Conservation (phyloP, 2,113 vertebrate species). For the Kryptolebias marmoratus region DNA sequence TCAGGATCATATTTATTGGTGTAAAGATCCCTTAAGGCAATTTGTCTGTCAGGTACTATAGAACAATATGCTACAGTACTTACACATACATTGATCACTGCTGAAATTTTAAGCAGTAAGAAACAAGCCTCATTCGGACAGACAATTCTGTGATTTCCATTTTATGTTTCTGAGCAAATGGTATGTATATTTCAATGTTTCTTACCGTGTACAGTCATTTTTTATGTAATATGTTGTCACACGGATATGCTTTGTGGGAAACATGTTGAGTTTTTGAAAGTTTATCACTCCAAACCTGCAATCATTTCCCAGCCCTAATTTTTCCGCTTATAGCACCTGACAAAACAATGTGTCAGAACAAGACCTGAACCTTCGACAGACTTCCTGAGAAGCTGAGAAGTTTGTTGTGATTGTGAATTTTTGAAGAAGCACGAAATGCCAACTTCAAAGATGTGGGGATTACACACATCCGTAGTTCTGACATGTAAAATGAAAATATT, state of each 20-base stretch:
- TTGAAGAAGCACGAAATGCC: not conserved
- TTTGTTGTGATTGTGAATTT: not conserved
- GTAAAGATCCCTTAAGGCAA: too few relatives aligned
- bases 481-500: not conserved
- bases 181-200: not conserved
- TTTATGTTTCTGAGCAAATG: not conserved
- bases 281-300: not conserved
- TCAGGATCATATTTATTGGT: too few relatives aligned
- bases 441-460: not conserved
- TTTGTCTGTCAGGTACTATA: too few relatives aligned
- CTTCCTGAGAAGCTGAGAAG: not conserved
- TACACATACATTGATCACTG: too few relatives aligned
- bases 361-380: not conserved
- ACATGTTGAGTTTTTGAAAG: not conserved
- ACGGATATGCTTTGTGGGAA: not conserved
- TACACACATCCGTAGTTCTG: not conserved
- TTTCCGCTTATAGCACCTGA: not conserved
- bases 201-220: not conserved
- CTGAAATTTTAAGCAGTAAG: too few relatives aligned
- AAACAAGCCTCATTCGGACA: not conserved
- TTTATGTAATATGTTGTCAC: not conserved
- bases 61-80: too few relatives aligned
- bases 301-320: not conserved
- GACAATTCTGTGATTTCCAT: not conserved
- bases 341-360: not conserved